Base-by-base conservation (phyloP, 1,140 invertebrate genomes). In the Tetramorium parvispinum region DNA sequence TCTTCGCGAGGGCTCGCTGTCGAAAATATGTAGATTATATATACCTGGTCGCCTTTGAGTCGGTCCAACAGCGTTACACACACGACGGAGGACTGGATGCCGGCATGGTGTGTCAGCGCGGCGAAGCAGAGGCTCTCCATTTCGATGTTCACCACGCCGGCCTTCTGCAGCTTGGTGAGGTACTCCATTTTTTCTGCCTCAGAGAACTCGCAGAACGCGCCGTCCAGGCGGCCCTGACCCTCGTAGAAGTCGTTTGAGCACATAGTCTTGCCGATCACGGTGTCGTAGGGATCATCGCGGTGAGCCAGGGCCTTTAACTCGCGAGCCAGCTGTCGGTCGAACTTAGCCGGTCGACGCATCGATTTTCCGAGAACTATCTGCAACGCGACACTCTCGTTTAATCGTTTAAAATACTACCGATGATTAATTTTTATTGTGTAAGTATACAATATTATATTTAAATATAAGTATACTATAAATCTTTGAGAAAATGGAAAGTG, bases 201-300 rank as follows among this genome's bases (percentile, higher is more conserved):
- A 1, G 96, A 97, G 94, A 98, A 99, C 82, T 99, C 98, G 94
- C 99, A 99, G 95, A 99, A 99, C 6, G 99, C 98, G 1, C 99
- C 99, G 94, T 99, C 99, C 82, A 99, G 94, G 81, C 99, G 96
- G 3, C 98, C 99, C 95, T 99, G 98, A 10, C 97, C 98, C 97
- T 99, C 99, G 94, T 99, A 99, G 94, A 99, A 99, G 94, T 99
- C 99, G 91, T 98, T 97, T 6, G 99, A 98, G 94, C 98, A 99
- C 96, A 99, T 97, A 0, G 99, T 99, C 94, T 97, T 99, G 40
- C 99, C 99, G 49, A 96, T 96, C 27, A 98, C 96, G 1, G 98
- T 98, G 18, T 98, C 97, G 92, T 98, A 99, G 0, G 97, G 97
- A 93, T 98, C 97, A 3, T 95, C 93, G 3, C 96, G 96, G 85